Evolutionary conservation across 2,797 vertebrate species (phyloP).

Genomic region (Diplodus sargus): DNA sequence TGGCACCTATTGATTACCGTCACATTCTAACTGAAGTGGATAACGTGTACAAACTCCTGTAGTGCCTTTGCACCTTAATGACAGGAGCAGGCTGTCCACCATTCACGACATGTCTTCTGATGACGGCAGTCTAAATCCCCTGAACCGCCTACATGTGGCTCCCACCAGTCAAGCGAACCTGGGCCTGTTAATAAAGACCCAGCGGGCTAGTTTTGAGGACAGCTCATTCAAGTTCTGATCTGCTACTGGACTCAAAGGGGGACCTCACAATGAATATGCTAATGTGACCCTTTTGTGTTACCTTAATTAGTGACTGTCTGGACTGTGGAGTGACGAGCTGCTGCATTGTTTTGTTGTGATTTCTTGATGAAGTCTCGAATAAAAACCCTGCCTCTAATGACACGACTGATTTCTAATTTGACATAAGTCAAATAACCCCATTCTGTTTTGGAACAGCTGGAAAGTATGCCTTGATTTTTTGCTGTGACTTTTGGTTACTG

Average conservation of each 20-base stretch:
- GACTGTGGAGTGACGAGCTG: slow-evolving; percentile 22
- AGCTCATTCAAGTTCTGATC: slow-evolving; percentile 34
- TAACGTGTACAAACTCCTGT: slow-evolving; percentile 32
- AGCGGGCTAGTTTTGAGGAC: slow-evolving; percentile 24
- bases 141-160: slow-evolving; percentile 8
- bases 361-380: slow-evolving; percentile 38
- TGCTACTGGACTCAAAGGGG: slow-evolving; percentile 14
- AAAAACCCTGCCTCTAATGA: neutral
- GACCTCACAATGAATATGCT: slow-evolving; percentile 53
- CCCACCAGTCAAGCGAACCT: slow-evolving; percentile 8
- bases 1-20: slow-evolving; percentile 64
- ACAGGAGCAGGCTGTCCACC: slow-evolving; percentile 6
- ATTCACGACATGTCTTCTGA: slow-evolving; percentile 19
- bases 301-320: slow-evolving; percentile 49
- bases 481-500: neutral
- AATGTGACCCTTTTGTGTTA: slow-evolving; percentile 45
- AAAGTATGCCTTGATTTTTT: neutral
- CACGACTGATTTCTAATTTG: neutral
- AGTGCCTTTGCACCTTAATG: slow-evolving; percentile 28
- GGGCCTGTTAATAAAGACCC: slow-evolving; percentile 18
- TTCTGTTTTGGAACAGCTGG: neutral
- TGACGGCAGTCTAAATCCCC: neutral
- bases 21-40: slow-evolving; percentile 68
- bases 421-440: neutral
- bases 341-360: slow-evolving; percentile 39